Base-by-base conservation (phyloP, 2,797 vertebrate species). In the Etheostoma nigrum region DNA sequence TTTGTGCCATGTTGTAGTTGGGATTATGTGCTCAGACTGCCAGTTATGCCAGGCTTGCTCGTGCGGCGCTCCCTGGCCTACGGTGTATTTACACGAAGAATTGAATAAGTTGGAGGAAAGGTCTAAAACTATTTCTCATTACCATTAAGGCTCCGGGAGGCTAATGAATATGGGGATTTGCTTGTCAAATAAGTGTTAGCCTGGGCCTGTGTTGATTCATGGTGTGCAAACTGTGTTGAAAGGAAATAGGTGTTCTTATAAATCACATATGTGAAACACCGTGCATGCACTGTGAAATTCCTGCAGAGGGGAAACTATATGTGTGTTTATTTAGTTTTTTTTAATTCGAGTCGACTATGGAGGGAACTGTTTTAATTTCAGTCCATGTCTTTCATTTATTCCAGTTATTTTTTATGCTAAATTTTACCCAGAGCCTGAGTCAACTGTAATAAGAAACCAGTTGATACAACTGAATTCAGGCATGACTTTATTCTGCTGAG, bases 11-110 rank as follows among this genome's bases (percentile, higher is more conserved):
- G 83, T 74, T 82, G 75, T 84, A 75, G 49, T 71, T 78, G 82
- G 86, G 90, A 89, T 89, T 90, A 90, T 85, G 85, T 76, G 81
- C 88, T 91, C 81, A 81, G 78, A 40, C 76, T 89, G 88, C 85
- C 88, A 82, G 78, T 85, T 83, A 74, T 71, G 78, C 71, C 21
- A 21, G 68, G 68, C 78, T 71, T 7, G 72, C 75, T 75, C 52
- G 60, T 19, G 0, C 69, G 59, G 10, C 4, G 33, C 84, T 79
- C 67, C 19, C 58, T 27, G 79, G 75, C 76, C 79, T 65, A 1
- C 21, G 5, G 53, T 66, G 77, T 86, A 72, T 88, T 88, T 87
- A 79, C 73, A 72, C 15, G 2, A 73, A 33, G 69, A 84, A 79
- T 33, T 73, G 66, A 86, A 88, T 73, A 74, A 54, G 63, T 78